Base-by-base conservation (phyloP, 1,140 invertebrate species). In the Drosophila nigromelanica region DNA sequence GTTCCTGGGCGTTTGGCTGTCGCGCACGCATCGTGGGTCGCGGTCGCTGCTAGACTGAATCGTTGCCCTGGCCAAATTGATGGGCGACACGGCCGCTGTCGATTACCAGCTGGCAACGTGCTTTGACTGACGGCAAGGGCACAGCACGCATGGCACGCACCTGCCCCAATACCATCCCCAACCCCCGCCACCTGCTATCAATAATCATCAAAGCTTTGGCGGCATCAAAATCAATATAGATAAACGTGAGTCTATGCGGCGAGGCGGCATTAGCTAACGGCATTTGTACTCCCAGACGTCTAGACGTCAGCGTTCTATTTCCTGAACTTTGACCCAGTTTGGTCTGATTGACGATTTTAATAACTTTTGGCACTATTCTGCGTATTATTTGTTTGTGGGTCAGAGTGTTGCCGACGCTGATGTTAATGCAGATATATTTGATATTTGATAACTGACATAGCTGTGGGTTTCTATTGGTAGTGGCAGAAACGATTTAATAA, bases 261-360 rank as follows among this genome's bases (percentile, higher is more conserved):
- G 7, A 33, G 37, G 27, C 27, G 67, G 39, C 30, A 68, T 60
- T 51, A 59, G 52, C 40, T 63, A 63, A 68, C n/a, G 48, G 24
- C 39, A 67, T 54, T 73, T 35, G 11, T 15, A 35, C 62, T 54
- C 30, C 35, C 48, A 27, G 33, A 12, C 42, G 71, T 73, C 66
- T 69, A 74, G 71, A 70, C 56, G 66, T 62, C 50, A 6, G 30
- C 48, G 64, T 37, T 48, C 12, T 24, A 52, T 37, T 60, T 21
- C 15, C 71, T 55, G 42, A 78, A 78, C 82, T 87, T 78, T 86
- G 81, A 87, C 81, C 82, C 66, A 86, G 66, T 86, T 86, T 35
- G 18, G 50, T 40, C 45, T 35, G 21, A 59, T 58, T 63, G 52
- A 14, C 42, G 39, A 27, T 59, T 75, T 50, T 77, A 67, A 70